A percentile compares a stretch with the other conserved stretches of the same genome.
These are phyloP conservation scores for Eulemur rufifrons DNA, from an alignment of 2,113 vertebrate genomes.

Conservation along the genomic window DNA sequence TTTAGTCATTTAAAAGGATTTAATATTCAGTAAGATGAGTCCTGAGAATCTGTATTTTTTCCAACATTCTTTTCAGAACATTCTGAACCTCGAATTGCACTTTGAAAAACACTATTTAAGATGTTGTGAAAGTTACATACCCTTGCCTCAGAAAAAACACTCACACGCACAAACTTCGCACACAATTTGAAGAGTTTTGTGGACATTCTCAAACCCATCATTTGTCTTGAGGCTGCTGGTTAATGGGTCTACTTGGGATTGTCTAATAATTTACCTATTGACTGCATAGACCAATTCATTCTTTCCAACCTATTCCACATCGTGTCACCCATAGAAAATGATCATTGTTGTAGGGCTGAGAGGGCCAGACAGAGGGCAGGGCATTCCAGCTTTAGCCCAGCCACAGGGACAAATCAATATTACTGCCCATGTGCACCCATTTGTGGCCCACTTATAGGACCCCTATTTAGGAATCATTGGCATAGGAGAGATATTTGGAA, in stretches of 20 bases:
- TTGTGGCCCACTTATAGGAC: not conserved
- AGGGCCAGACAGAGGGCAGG: not conserved
- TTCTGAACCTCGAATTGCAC: not conserved
- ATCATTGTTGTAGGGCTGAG: not conserved
- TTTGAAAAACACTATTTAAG: not conserved
- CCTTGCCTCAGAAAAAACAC: not conserved
- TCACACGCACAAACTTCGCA: not conserved
- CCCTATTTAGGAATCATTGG: not conserved
- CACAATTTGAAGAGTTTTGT: not conserved
- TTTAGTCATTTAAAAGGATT: slow-evolving; percentile 35
- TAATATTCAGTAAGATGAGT: not conserved
- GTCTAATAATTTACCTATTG: not conserved
- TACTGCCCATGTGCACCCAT: too few species aligned
- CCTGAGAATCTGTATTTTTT: not conserved
- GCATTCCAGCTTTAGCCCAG: not conserved
- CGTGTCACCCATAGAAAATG: not conserved
- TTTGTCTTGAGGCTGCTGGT: not conserved
- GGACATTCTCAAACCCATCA: not conserved
- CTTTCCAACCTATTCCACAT: not conserved
- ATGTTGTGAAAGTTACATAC: not conserved
- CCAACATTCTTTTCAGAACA: not conserved
- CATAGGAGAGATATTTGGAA: not conserved
- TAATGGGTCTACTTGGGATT: not conserved
- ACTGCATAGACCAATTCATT: not conserved
- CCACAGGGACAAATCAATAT: not conserved